These are phyloP conservation scores for sheep (Ovis aries) DNA, from an alignment of 2,113 vertebrate genomes.

Conservation along the genomic window DNA sequence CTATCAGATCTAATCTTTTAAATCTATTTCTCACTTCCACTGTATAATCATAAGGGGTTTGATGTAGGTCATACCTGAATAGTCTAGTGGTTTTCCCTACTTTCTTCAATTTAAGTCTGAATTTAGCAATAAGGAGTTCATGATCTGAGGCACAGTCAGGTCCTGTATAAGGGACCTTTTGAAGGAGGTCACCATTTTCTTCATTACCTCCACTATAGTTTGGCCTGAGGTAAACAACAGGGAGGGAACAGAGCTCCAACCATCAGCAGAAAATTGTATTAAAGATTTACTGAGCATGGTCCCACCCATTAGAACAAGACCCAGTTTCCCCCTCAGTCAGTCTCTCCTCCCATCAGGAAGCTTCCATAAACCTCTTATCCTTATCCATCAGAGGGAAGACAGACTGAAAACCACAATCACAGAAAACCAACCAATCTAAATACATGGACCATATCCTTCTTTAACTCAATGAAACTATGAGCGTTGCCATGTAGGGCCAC, in stretches of 20 bases:
- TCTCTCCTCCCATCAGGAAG: background rate
- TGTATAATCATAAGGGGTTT: background rate
- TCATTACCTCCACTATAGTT: background rate
- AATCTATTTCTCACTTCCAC: background rate
- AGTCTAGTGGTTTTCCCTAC: background rate
- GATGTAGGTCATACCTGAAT: background rate
- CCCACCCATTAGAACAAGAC: background rate
- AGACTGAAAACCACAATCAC: background rate
- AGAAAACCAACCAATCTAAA: background rate
- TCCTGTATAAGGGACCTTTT: background rate
- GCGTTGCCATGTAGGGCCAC: background rate
- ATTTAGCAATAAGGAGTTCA: background rate
- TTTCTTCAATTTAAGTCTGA: background rate
- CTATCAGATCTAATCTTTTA: background rate
- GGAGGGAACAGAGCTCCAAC: background rate
- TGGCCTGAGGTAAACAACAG: background rate
- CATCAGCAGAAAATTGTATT: background rate
- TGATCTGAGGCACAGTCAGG: background rate
- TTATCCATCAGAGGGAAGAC: background rate
- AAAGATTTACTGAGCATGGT: background rate
- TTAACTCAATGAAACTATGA: background rate
- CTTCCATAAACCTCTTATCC: background rate
- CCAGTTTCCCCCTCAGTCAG: background rate
- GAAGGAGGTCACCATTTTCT: background rate
- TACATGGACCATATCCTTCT: background rate